Evolutionary conservation across 1,140 invertebrate genomes (phyloP).

Genomic region (Nebria ingens): DNA sequence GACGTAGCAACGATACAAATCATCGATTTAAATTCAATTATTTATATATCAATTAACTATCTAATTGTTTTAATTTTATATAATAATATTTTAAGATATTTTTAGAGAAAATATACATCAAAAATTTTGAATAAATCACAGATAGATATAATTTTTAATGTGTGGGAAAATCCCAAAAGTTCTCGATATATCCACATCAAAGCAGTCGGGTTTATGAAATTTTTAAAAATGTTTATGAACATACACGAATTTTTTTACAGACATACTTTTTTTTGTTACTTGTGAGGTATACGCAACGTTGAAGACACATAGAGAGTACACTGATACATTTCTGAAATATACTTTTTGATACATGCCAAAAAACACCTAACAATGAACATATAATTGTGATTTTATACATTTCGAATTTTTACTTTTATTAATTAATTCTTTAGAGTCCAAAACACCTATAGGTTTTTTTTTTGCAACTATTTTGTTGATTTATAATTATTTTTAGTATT

Average conservation of each 20-base stretch:
- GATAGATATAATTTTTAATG: conserved; percentile 40
- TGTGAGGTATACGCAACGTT: conserved; percentile 37
- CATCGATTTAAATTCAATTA: conserved; percentile 16
- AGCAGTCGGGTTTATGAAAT: conserved; percentile 27
- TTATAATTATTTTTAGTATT: too few species aligned
- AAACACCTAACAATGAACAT: conserved; percentile 32
- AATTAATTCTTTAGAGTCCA: conserved; percentile 27
- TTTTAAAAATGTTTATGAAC: conserved; percentile 21
- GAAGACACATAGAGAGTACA: conserved; percentile 39
- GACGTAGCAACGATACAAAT: conserved; percentile 10
- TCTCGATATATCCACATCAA: conserved; percentile 34
- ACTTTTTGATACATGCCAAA: conserved; percentile 31
- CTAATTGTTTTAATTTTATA: conserved; percentile 35
- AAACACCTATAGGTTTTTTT: conserved; percentile 26
- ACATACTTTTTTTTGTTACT: conserved; percentile 22
- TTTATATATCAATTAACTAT: conserved; percentile 31
- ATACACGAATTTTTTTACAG: conserved; percentile 20
- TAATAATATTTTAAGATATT: conserved; percentile 38
- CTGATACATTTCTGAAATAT: conserved; percentile 28
- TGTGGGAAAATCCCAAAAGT: conserved; percentile 28
- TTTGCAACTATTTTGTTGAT: too few species aligned
- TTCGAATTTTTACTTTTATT: too few species aligned
- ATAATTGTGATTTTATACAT: conserved; percentile 11
- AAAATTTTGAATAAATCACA: conserved; percentile 44
- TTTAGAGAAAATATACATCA: conserved; percentile 44